Base-by-base conservation (phyloP, 2,888 invertebrate species). In the Bugulina stolonifera region DNA sequence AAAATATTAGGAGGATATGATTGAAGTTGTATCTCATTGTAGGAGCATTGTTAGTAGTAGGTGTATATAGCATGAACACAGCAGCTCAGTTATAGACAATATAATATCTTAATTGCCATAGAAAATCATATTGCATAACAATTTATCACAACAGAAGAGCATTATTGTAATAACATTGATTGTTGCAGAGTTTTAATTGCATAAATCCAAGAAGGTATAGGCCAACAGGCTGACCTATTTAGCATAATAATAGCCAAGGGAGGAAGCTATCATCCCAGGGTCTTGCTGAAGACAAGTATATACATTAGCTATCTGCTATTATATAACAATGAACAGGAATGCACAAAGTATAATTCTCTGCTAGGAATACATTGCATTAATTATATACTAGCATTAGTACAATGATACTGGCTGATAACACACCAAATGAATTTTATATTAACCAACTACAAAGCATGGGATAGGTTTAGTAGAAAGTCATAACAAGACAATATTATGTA, bases 151-250 rank as follows among this genome's bases (percentile, higher is more conserved):
- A n/a, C n/a, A n/a, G n/a, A n/a, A n/a, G n/a, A 10, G 43, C 43
- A 43, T 22, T 64, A 32, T 64, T 64, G 25, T 57, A 64, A 64
- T 64, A 25, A 64, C 64, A 64, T 27, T 64, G 22, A 64, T 64
- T 64, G 64, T 64, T 64, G 64, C 64, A 64, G 64, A 64, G 64
- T 27, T 64, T 64, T 64, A 64, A 64, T 64, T 64, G 64, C 27
- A 64, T 64, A 32, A 27, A 34, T 43, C 18, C 18, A 43, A 18
- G 18, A 43, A 43, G 5, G 10, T 18, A 43, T 43, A 43, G 43
- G 43, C 43, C 43, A 43, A 43, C 18, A 43, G 18, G 5, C 43
- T 43, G 18, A 43, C 43, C 43, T 43, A 43, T 18, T 10, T 43
- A 43, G 18, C 18, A 43, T 18, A 43, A 43, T 43, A 43, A 43